These are phyloP conservation scores for Cheilosia scutellata DNA, from an alignment of 2,888 invertebrate species.

Conservation along the genomic window DNA sequence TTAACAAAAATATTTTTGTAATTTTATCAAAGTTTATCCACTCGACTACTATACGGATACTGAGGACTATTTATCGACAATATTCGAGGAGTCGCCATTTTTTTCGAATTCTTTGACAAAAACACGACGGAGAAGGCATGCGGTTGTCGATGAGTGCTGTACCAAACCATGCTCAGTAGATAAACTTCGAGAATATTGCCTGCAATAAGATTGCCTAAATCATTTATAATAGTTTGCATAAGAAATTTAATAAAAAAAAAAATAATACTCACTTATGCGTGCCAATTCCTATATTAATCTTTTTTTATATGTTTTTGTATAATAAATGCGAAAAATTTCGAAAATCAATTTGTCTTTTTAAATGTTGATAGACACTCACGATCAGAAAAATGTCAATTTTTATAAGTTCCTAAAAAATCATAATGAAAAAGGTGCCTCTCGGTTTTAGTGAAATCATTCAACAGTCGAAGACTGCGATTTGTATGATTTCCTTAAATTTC, in stretches of 20 bases:
- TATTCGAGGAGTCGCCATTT: neutral
- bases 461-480: too few species aligned
- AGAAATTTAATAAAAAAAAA: too few species aligned
- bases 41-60: neutral
- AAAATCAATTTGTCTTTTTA: neutral
- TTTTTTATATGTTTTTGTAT: neutral
- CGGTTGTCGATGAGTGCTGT: slow-evolving; percentile 79
- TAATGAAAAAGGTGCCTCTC: too few species aligned
- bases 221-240: too few species aligned
- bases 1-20: neutral
- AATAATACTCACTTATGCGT: too few species aligned
- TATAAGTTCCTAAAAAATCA: too few species aligned
- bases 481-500: too few species aligned
- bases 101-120: slow-evolving; percentile 70
- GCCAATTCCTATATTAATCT: neutral
- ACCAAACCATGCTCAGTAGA: slow-evolving; percentile 75
- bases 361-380: too few species aligned
- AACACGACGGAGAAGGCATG: slow-evolving; percentile 78
- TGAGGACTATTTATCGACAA: neutral
- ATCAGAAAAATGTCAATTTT: too few species aligned
- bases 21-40: neutral
- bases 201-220: neutral
- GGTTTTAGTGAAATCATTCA: too few species aligned
- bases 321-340: neutral
- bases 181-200: slow-evolving; percentile 77